phyloP scores from a whole-genome alignment of 2,113 vertebrate species.

The Phainopepla nitens region DNA sequence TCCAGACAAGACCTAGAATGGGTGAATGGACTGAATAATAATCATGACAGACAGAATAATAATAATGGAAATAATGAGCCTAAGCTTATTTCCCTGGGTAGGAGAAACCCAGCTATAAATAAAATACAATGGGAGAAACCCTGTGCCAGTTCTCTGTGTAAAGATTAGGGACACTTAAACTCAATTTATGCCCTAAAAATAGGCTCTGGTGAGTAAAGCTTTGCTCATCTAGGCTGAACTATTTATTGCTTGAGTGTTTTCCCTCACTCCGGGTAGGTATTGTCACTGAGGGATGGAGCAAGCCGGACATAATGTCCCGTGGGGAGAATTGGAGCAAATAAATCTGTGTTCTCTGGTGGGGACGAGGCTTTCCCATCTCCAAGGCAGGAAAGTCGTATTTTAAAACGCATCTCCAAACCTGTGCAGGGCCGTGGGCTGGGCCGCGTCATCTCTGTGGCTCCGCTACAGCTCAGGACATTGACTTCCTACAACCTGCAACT shows the following conservation, averaged over 20 bases:
- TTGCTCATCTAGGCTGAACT: neutral
- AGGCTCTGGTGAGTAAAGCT: neutral
- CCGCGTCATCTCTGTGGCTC: neutral
- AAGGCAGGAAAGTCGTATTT: neutral
- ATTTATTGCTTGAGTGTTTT: neutral
- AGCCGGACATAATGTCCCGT: accelerated
- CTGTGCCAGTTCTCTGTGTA: neutral
- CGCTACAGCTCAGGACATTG: neutral
- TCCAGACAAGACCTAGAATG: neutral
- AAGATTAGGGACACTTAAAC: neutral
- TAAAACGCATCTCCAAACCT: accelerated
- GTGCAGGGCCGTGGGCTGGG: neutral
- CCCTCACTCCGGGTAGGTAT: neutral
- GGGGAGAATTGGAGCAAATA: neutral
- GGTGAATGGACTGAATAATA: neutral
- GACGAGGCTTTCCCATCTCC: neutral
- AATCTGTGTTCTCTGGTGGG: accelerated
- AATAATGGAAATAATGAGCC: neutral
- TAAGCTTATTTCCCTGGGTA: neutral
- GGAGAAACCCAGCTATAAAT: neutral
- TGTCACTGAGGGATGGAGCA: neutral
- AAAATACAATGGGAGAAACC: neutral
- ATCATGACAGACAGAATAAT: neutral
- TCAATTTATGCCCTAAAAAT: neutral
- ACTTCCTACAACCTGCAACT: no score